Evolutionary conservation across 2,888 invertebrate genomes (phyloP), one percentile per base, ranked within the genome.

Genomic region (Parascotia fuliginaria): DNA sequence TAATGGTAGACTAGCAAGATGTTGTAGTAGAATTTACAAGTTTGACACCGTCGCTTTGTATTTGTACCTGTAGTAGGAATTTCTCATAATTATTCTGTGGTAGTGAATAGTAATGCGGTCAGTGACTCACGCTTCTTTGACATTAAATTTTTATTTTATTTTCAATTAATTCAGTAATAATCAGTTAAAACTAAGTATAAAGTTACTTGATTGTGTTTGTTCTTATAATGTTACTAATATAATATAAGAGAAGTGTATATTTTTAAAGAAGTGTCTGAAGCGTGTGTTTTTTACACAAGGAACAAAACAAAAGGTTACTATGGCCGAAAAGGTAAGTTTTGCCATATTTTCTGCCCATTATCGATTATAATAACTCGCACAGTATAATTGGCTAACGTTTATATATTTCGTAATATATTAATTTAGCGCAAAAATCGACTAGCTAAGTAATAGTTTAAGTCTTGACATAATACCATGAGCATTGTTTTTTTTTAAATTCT

Each of bases 291-390:
- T 68, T 56, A 62, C 47, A 32, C 42, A 45, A 41, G 50, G 54
- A 63, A 59, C 60, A 62, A 57, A 46, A 59, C 49, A 55, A 63
- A 65, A 55, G 44, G 59, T 55, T 60, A 79, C 45, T 48, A 85
- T 85, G 85, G 75, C 77, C 36, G 83, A 83, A 75, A 85, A 85
- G 70, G 85, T 85, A 60, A 74, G 77, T 62, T 44, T 44, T 38
- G 33, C 22, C 28, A 15, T 27, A 47, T 44, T 57, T 56, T 32
- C 11, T 7, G n/a, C 22, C 24, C 7, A 40, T 16, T 13, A 14
- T 27, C 9, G 32, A 16, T 13, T 16, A 14, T 2, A 31, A 15
- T 22, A 27, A 6, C 12, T 45, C 13, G 13, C 22, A 15, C 5
- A 31, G 15, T 14, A 31, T 24, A 11, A 15, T 11, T 36, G 3